phyloP scores from a whole-genome alignment of 1,140 invertebrate genomes.

The Drosophila serrata region DNA sequence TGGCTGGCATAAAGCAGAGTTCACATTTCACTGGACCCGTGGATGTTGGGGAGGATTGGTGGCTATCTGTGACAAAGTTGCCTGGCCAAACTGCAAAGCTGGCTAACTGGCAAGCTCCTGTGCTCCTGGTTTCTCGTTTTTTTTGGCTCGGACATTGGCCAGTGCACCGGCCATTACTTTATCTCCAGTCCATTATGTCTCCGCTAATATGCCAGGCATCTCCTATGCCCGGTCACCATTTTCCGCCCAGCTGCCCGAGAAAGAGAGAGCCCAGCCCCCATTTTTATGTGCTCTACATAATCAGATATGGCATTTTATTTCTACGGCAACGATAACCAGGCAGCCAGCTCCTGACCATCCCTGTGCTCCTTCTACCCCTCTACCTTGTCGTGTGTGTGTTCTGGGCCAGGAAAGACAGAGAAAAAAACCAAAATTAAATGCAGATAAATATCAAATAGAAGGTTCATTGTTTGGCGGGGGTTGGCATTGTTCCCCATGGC shows the following conservation, averaged over 20 bases:
- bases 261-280: constrained; percentile 21
- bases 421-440: constrained; percentile 64
- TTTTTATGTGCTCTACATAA: constrained; percentile 77
- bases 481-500: constrained; percentile 26
- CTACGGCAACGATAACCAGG: constrained; percentile 48
- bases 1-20: constrained; percentile 47
- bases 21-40: constrained; percentile 58
- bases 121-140: constrained; percentile 18
- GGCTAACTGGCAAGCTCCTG: constrained; percentile 8
- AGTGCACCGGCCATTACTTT: constrained; percentile 73
- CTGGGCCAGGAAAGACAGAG: constrained; percentile 8
- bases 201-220: constrained; percentile 73
- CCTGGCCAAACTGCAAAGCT: constrained; percentile 10
- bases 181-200: constrained; percentile 73
- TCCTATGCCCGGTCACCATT: constrained; percentile 41
- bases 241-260: constrained; percentile 37
- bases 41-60: too few relatives aligned
- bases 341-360: constrained; percentile 4
- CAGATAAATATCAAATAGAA: constrained; percentile 84
- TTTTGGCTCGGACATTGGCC: constrained; percentile 18
- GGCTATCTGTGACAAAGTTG: constrained; percentile 55
- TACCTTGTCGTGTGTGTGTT: constrained; percentile 19
- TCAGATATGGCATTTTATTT: constrained; percentile 82
- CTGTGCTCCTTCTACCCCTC: constrained; percentile 11
- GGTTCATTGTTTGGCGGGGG: constrained; percentile 65